Conservation (phyloP, 2,888 invertebrate genomes). For the Sipunculus nudus region DNA sequence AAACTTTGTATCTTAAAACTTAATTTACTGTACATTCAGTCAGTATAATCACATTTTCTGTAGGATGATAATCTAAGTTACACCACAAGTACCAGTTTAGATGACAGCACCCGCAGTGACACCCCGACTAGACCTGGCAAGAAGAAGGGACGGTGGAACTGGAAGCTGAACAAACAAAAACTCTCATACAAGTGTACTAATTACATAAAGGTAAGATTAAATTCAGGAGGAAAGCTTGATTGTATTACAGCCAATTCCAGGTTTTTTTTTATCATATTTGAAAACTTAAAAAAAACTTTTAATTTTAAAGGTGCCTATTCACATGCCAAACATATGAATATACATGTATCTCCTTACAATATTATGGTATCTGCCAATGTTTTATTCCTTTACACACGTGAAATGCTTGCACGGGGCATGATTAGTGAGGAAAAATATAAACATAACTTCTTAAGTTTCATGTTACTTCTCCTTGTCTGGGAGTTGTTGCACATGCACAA, state of each 20-base stretch:
- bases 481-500: too few species aligned
- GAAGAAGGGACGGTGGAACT: constrained; percentile 71
- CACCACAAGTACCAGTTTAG: constrained; percentile 76
- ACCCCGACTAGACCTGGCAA: constrained; percentile 75
- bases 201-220: constrained; percentile 71
- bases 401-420: too few species aligned
- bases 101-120: constrained; percentile 82
- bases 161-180: constrained; percentile 70
- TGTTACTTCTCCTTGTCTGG: too few species aligned
- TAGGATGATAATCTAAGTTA: constrained; percentile 84
- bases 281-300: too few species aligned
- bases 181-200: constrained; percentile 78
- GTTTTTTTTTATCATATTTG: too few species aligned
- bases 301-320: too few species aligned
- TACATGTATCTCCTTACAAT: neutral
- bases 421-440: too few species aligned
- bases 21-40: too few species aligned
- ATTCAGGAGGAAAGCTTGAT: neutral
- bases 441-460: too few species aligned
- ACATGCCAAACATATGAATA: neutral
- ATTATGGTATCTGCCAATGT: neutral
- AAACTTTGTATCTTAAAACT: too few species aligned
- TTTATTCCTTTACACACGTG: neutral
- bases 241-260: too few species aligned
- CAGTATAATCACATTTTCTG: constrained; percentile 8